A percentile compares a stretch with the other conserved stretches of the same genome.
These are phyloP conservation scores for Siniperca knerii DNA, from an alignment of 2,113 vertebrate species.

Conservation along the genomic window DNA sequence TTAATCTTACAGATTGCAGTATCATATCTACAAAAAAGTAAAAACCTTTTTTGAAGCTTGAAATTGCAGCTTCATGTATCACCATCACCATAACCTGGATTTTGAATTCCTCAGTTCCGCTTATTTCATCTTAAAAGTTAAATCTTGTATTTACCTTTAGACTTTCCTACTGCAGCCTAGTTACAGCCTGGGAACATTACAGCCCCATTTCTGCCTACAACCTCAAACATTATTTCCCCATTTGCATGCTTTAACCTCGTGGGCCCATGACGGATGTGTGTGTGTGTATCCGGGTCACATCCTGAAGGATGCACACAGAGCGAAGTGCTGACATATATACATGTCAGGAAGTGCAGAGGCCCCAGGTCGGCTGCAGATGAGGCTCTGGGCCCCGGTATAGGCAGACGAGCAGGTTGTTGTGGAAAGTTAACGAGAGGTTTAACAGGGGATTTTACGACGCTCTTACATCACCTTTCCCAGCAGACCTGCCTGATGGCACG, in stretches of 20 bases:
- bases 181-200: slow-evolving; percentile 13
- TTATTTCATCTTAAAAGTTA: not conserved
- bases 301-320: slow-evolving; percentile 6
- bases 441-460: not conserved
- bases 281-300: slow-evolving; percentile 46
- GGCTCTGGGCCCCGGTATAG: slow-evolving; percentile 11
- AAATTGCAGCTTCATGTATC: not conserved
- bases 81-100: not conserved
- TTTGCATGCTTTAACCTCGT: slow-evolving; percentile 34
- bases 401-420: slow-evolving; percentile 17
- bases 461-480: slow-evolving; percentile 53
- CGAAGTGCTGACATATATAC: slow-evolving; percentile 30
- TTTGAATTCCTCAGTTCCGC: not conserved
- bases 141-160: not conserved
- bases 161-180: not conserved
- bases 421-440: slow-evolving; percentile 47
- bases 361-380: slow-evolving; percentile 60
- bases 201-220: slow-evolving; percentile 1
- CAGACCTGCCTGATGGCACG: slow-evolving; percentile 30
- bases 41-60: not conserved
- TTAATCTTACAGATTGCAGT: not conserved
- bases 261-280: slow-evolving; percentile 1
- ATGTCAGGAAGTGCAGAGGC: not conserved
- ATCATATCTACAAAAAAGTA: not conserved
- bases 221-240: slow-evolving; percentile 16